These are phyloP conservation scores for Smutsia gigantea DNA, from an alignment of 2,797 vertebrate species.

Conservation along the genomic window DNA sequence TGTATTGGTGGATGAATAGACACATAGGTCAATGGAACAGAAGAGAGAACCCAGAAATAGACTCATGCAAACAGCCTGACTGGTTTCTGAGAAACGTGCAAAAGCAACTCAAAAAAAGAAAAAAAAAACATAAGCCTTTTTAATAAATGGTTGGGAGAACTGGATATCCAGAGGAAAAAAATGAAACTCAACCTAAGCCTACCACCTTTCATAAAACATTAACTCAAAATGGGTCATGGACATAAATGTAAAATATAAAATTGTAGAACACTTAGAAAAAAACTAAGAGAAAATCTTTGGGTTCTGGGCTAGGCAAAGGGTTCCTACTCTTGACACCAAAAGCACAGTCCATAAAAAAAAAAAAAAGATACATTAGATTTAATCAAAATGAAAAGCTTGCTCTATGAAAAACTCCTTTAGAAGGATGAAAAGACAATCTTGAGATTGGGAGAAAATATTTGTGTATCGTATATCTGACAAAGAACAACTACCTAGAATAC, in stretches of 20 bases:
- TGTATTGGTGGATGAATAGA: background rate
- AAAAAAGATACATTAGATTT: background rate
- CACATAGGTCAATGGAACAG: background rate
- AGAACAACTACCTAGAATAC: background rate
- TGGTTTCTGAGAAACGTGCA: background rate
- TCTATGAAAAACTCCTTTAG: background rate
- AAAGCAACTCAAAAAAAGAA: background rate
- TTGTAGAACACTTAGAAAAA: background rate
- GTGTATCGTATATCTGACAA: background rate
- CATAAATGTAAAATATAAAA: background rate
- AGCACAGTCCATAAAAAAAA: background rate
- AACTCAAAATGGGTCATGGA: background rate
- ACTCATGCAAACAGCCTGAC: background rate
- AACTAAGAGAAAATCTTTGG: background rate
- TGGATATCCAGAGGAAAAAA: background rate
- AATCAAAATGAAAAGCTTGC: slow-evolving; percentile 13
- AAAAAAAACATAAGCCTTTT: background rate
- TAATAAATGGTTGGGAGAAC: background rate
- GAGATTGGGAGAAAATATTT: background rate
- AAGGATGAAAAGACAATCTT: background rate
- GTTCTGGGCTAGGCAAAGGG: background rate
- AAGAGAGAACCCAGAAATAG: background rate
- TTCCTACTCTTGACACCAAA: background rate
- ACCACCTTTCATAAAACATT: background rate
- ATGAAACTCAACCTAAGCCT: background rate